These are phyloP conservation scores for Calliphora vicina DNA, from an alignment of 1,140 invertebrate species.

Conservation along the genomic window DNA sequence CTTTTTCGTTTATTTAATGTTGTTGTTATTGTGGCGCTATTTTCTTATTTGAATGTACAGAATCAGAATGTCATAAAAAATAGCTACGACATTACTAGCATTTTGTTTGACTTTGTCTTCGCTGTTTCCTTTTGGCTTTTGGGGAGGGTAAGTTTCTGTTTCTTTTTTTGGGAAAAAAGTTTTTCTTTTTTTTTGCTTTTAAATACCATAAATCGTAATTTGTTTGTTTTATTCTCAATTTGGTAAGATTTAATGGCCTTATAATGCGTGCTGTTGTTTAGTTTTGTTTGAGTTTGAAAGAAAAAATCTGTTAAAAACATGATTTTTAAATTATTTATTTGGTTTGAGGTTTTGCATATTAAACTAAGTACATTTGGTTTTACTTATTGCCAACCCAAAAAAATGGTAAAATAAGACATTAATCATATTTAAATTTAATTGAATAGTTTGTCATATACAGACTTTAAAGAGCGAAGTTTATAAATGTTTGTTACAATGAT, in stretches of 20 bases:
- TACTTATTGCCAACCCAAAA: background rate
- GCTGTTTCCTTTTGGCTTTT: no score
- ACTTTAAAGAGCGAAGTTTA: background rate
- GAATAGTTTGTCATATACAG: background rate
- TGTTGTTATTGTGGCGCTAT: conserved; percentile 38
- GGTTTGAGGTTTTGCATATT: conserved; percentile 31
- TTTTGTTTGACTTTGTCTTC: background rate
- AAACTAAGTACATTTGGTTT: background rate
- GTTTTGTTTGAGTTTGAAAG: background rate
- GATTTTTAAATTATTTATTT: conserved; percentile 27
- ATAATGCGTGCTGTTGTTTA: conserved; percentile 7
- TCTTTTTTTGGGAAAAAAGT: conserved; percentile 16
- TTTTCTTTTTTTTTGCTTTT: background rate
- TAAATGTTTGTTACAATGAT: no score
- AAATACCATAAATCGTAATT: conserved; percentile 31
- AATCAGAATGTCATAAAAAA: conserved; percentile 30
- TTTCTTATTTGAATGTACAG: no score
- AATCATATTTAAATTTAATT: background rate
- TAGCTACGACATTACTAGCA: background rate
- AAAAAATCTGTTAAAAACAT: conserved; percentile 10
- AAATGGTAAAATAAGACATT: background rate
- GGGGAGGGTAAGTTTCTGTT: background rate
- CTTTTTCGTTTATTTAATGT: background rate
- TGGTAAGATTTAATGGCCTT: conserved; percentile 17
- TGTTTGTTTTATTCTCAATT: conserved; percentile 8